Evolutionary conservation across 1,140 invertebrate species (phyloP), one percentile per base, ranked within the genome.

Genomic region (Holcopasites calliopsidis): DNA sequence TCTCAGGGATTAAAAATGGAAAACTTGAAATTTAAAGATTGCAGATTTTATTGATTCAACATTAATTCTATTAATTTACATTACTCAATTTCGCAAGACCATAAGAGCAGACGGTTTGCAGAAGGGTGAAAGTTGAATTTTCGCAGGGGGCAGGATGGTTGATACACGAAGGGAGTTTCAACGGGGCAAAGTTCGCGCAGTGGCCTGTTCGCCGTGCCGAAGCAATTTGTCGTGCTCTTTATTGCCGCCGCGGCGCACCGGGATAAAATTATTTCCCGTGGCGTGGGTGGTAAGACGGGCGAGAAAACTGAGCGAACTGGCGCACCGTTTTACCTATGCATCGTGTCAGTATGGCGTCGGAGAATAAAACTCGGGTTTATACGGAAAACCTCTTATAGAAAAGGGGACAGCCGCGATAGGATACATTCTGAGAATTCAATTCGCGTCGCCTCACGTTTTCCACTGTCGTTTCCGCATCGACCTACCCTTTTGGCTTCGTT

Each of bases 171-270:
- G 64, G 40, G 68, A 80, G 76, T 82, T 84, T 76, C 70, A 57
- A 38, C 61, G 61, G 54, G 66, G 50, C 72, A 62, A 79, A 83
- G 76, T 83, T 83, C 49, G 50, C 69, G n/a, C 8, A 40, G 57
- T 65, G 75, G 38, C 1, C 68, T 61, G 72, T 52, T 69, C 55
- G 65, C 58, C 38, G 50, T 66, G 69, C 72, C 77, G 77, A 82
- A 85, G 73, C 82, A 85, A 86, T 86, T 84, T 82, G 80, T 85
- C 84, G 65, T 79, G 50, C 70, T 84, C 82, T 86, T 85, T 84
- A 86, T 83, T 77, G 79, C 69, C 65, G 70, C 68, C 55, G 77
- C 58, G 40, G 76, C 52, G 75, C 65, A 52, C 58, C 61, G 58
- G 82, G 66, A 73, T 71, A 76, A 85, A 86, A 86, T 86, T 84